phyloP scores from a whole-genome alignment of 2,797 vertebrate species.

The Neostethus bicornis region DNA sequence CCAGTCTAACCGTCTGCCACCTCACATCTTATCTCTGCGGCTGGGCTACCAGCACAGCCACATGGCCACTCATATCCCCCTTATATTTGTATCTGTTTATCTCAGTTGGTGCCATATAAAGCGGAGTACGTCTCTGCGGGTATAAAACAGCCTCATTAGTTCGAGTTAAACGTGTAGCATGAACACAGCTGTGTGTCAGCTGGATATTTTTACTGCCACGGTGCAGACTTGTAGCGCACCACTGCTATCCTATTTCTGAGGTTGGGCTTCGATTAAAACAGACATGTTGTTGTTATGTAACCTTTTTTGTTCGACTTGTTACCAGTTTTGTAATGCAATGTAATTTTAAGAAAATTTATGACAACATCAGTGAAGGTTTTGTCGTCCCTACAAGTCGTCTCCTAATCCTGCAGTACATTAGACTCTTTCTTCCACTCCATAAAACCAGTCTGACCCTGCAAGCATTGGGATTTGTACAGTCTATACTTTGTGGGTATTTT shows the following conservation, averaged over 20 bases:
- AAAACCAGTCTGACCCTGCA: too few relatives aligned
- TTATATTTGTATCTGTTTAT: conserved; percentile 42
- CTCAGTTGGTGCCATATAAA: conserved; percentile 39
- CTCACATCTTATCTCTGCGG: conserved; percentile 23
- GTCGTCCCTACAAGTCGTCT: background rate
- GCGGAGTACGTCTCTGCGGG: conserved; percentile 38
- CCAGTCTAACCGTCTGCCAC: conserved; percentile 49
- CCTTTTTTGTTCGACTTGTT: background rate
- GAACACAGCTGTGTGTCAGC: conserved; percentile 54
- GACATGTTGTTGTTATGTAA: conserved; percentile 4
- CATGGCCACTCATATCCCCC: conserved; percentile 1
- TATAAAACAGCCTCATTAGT: conserved; percentile 45
- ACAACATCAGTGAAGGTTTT: background rate
- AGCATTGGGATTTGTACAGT: too few relatives aligned
- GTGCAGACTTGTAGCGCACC: conserved; percentile 53
- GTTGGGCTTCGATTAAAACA: conserved; percentile 8
- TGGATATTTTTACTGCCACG: conserved; percentile 47
- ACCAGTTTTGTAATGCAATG: conserved; percentile 11
- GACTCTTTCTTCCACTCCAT: too few relatives aligned
- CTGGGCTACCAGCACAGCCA: conserved; percentile 6
- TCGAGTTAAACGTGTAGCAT: conserved; percentile 42
- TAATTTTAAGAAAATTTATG: background rate
- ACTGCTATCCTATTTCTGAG: conserved; percentile 39
- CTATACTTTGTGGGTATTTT: too few relatives aligned
- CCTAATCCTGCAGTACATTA: too few relatives aligned